Base-by-base conservation (phyloP, 1,140 invertebrate genomes). In the Pantala flavescens region DNA sequence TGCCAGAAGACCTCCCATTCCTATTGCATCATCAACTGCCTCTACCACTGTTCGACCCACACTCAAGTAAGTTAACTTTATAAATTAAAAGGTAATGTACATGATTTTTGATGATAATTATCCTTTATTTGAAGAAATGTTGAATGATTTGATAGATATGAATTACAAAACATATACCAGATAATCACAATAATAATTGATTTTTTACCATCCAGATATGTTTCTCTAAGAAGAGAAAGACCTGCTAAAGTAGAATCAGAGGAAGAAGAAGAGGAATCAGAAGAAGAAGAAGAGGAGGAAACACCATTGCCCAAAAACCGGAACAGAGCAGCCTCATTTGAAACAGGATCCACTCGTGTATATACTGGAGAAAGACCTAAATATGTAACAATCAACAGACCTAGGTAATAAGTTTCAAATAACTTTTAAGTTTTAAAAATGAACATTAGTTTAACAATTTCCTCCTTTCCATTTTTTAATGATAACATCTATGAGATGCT, bases 201-300 rank as follows among this genome's bases (percentile, higher is more conserved):
- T 63, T 21, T 75, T 24, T 42, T 75, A 23, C 77, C 76, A 73
- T 73, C 78, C 71, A 79, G 79, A 43, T 77, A 80, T 77, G 78
- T 80, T 76, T 77, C 79, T 76, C 74, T 80, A 76, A 76, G 76
- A 77, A 76, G 75, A 73, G 72, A 77, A 74, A 77, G 78, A 76
- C 78, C 77, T 36, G 82, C 80, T 76, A 80, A 86, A 70, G 80
- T 80, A 10, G 79, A 82, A 10, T 79, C 79, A 73, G 82, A 84
- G 75, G 84, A 85, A 78, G 80, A 82, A 23, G 82, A 85, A 76
- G 82, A 82, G 78, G 81, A 83, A 76, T 83, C 84, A 42, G 82
- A 82, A 71, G 49, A 63, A 19, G 49, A 63, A 14, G 49, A 63
- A 14, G 49, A 19, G 14, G 49, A 63, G 12, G 49, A 63, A 63